Conservation (phyloP, 2,113 vertebrate genomes). For the Prionailurus viverrinus region DNA sequence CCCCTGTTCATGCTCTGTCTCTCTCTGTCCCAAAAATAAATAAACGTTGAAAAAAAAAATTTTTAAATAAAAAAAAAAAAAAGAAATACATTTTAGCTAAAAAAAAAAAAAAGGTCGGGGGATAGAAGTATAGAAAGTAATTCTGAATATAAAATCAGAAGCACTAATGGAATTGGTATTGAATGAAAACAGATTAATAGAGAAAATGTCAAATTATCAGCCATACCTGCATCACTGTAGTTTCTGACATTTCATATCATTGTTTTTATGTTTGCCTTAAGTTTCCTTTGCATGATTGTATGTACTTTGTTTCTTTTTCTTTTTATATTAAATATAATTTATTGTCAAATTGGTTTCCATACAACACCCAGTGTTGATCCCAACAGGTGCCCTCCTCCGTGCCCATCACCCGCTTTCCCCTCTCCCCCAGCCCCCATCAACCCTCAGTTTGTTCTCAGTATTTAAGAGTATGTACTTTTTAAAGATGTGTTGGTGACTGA, state of each 20-base stretch:
- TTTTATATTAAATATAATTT: no score
- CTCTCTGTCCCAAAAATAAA: no score
- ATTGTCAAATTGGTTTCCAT: no score
- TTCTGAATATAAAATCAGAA: conserved; percentile 23
- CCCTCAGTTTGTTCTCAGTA: no score
- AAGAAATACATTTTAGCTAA: not conserved
- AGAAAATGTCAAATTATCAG: not conserved
- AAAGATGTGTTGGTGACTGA: conserved; percentile 9
- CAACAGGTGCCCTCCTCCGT: no score
- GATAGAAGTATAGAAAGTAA: conserved; percentile 16
- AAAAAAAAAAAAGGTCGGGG: not conserved
- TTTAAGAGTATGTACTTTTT: not conserved
- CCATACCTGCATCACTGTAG: not conserved
- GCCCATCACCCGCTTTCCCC: no score
- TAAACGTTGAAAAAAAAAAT: no score
- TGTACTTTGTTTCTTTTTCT: not conserved
- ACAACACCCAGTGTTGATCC: no score
- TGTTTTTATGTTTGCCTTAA: conserved; percentile 41
- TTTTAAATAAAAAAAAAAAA: no score
- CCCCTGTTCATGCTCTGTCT: no score
- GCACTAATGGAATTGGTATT: not conserved
- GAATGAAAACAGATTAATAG: not conserved
- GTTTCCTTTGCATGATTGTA: not conserved
- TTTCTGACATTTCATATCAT: conserved; percentile 8
- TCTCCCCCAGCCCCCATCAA: no score